Percentiles rank a stretch among this genome's conserved stretches.
Conservation (phyloP, 2,113 vertebrate species). For the Pseudorasbora parva region DNA sequence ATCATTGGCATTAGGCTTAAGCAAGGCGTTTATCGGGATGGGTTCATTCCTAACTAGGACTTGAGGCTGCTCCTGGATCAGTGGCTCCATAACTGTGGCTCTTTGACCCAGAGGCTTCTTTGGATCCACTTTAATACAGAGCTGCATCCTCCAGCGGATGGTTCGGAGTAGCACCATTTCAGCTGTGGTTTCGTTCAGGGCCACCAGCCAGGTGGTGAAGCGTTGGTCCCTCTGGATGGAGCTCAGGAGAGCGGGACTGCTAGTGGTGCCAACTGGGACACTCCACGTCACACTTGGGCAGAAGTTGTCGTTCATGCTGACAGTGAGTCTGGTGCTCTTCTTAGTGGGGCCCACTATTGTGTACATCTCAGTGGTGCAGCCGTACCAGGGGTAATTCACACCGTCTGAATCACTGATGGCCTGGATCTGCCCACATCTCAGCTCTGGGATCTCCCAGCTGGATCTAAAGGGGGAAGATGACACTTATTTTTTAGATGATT, state of each 20-base stretch:
- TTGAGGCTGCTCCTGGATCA: slow-evolving; percentile 82
- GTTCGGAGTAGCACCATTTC: slow-evolving; percentile 84
- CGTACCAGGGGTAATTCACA: slow-evolving; percentile 89
- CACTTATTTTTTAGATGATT: background rate
- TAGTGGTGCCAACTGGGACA: slow-evolving; percentile 79
- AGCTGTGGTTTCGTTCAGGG: slow-evolving; percentile 77
- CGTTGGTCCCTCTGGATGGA: slow-evolving; percentile 84
- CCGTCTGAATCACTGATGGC: slow-evolving; percentile 88
- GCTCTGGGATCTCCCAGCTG: slow-evolving; percentile 87
- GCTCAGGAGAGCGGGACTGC: slow-evolving; percentile 82
- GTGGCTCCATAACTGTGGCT: slow-evolving; percentile 81
- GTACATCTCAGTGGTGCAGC: slow-evolving; percentile 86
- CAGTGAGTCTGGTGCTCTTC: slow-evolving; percentile 81
- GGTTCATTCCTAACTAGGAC: slow-evolving; percentile 84
- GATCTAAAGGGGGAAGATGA: slow-evolving; percentile 73
- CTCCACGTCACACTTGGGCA: slow-evolving; percentile 91
- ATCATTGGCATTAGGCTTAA: slow-evolving; percentile 89
- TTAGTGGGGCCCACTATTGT: slow-evolving; percentile 85
- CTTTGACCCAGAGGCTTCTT: slow-evolving; percentile 80
- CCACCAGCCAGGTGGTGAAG: slow-evolving; percentile 90
- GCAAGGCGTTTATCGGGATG: slow-evolving; percentile 83
- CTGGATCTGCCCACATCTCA: slow-evolving; percentile 80
- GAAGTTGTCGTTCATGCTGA: slow-evolving; percentile 92
- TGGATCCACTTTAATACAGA: slow-evolving; percentile 83
- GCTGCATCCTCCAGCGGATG: slow-evolving; percentile 85